Evolutionary conservation across 2,113 vertebrate genomes (phyloP).

Genomic region (Dicrurus megarhynchus): DNA sequence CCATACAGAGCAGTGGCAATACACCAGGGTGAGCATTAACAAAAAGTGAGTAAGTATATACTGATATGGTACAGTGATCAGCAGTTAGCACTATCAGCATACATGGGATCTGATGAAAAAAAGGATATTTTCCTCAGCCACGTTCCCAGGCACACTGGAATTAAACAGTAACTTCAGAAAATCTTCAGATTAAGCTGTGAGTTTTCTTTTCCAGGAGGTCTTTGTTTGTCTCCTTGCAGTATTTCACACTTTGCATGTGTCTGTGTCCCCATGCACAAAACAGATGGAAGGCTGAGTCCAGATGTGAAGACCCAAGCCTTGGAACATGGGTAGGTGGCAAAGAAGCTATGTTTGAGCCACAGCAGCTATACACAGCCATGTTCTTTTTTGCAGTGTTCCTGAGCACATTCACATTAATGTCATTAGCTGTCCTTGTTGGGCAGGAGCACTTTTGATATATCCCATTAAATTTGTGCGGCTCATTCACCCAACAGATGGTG

Average conservation of each 20-base stretch:
- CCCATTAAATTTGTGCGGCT: background rate
- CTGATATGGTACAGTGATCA: background rate
- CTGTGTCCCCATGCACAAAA: background rate
- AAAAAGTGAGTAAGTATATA: background rate
- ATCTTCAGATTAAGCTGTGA: background rate
- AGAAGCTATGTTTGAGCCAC: background rate
- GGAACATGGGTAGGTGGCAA: background rate
- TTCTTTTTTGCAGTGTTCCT: background rate
- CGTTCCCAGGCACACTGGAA: background rate
- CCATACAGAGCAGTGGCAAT: background rate
- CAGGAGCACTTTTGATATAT: background rate
- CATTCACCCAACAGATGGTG: background rate
- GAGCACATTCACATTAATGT: accelerated
- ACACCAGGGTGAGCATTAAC: background rate
- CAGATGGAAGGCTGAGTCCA: background rate
- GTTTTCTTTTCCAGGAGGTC: background rate
- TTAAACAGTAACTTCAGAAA: background rate
- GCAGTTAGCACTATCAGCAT: background rate
- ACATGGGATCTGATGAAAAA: accelerated
- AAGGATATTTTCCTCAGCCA: background rate
- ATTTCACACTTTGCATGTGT: background rate
- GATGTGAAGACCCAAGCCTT: background rate
- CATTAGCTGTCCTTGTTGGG: background rate
- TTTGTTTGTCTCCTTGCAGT: background rate
- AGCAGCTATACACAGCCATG: background rate